Evolutionary conservation across 2,797 vertebrate species (phyloP).

Genomic region (Galago senegalensis): DNA sequence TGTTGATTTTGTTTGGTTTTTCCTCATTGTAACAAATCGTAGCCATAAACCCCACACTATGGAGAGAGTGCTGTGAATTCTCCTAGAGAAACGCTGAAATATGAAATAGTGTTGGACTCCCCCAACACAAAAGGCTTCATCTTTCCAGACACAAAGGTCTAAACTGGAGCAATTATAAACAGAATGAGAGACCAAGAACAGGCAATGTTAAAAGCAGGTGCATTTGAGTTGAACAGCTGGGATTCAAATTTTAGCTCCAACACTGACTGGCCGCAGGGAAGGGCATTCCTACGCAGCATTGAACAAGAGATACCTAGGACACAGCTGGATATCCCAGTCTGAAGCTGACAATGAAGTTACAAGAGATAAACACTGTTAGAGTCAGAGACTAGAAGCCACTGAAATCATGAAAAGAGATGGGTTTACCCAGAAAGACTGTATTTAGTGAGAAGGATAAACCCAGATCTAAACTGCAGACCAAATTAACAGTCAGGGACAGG

Average conservation of each 20-base stretch:
- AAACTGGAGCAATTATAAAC: not conserved
- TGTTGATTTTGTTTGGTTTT: not conserved
- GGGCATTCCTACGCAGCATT: not conserved
- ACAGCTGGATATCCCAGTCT: not conserved
- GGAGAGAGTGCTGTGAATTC: not conserved
- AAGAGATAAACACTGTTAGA: not conserved
- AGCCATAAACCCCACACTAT: not conserved
- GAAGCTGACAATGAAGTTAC: not conserved
- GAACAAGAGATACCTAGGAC: not conserved
- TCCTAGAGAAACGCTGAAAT: not conserved
- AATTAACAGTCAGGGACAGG: not conserved
- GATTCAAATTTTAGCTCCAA: slow-evolving; percentile 6
- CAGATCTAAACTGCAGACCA: not conserved
- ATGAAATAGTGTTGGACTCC: not conserved
- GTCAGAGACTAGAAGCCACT: not conserved
- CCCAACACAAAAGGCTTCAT: not conserved
- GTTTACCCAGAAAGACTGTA: not conserved
- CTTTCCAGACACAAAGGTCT: not conserved
- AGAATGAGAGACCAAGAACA: not conserved
- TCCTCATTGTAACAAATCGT: not conserved
- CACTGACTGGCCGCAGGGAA: not conserved
- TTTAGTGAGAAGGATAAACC: not conserved
- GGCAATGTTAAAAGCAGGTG: not conserved
- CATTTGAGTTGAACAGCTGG: not conserved
- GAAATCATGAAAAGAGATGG: not conserved